Evolutionary conservation across 2,113 vertebrate species (phyloP).

Genomic region (Psittacus erithacus): DNA sequence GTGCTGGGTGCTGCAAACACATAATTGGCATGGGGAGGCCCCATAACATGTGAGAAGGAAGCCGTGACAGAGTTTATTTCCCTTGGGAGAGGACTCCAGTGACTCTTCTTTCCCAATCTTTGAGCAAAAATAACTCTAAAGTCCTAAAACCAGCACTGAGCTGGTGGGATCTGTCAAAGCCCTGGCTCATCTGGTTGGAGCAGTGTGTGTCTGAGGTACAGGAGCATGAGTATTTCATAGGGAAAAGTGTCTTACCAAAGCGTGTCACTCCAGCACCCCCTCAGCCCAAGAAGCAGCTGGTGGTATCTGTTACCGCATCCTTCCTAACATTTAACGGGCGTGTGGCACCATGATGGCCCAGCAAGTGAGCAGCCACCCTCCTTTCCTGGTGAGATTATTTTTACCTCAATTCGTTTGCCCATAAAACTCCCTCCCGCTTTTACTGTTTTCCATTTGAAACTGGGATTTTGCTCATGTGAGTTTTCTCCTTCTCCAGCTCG

Average conservation of each 20-base stretch:
- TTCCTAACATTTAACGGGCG: not conserved
- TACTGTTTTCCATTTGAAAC: slow-evolving; percentile 22
- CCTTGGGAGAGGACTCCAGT: not conserved
- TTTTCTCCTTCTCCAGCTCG: not conserved
- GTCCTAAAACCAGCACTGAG: not conserved
- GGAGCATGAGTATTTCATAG: not conserved
- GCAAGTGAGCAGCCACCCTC: not conserved
- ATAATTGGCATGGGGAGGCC: not conserved
- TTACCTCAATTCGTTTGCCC: slow-evolving; percentile 49
- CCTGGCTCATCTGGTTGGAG: rapidly evolving
- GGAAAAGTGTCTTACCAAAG: not conserved
- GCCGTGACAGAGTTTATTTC: not conserved
- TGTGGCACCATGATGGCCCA: not conserved
- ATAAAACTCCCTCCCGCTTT: not conserved
- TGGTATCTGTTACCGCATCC: not conserved
- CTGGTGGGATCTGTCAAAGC: rapidly evolving
- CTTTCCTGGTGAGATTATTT: slow-evolving; percentile 38
- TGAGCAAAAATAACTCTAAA: not conserved
- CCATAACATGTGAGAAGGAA: rapidly evolving
- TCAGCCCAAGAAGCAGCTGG: not conserved
- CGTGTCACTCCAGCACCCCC: not conserved
- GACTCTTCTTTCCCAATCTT: not conserved
- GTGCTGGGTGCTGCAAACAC: not conserved
- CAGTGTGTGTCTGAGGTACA: rapidly evolving
- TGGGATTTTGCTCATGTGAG: not conserved